Evolutionary conservation across 2,888 invertebrate genomes (phyloP), one percentile per base, ranked within the genome.

Genomic region (Drosophila cracens): DNA sequence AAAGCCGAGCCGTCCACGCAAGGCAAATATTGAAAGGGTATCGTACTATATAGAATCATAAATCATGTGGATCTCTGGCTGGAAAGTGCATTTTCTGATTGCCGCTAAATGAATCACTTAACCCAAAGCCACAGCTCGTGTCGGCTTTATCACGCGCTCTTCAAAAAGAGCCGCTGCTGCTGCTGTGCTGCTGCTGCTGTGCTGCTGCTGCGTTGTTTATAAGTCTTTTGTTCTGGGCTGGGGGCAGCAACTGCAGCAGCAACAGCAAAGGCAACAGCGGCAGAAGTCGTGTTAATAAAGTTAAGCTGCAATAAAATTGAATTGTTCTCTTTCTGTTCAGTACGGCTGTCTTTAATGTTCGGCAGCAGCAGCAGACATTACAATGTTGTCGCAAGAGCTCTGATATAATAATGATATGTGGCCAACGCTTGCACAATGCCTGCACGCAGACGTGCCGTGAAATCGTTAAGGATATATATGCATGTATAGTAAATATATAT

Each of bases 251-350:
- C 18, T 18, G 38, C n/a, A 16, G 21, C 58, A 51, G 49, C 52
- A 52, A 6, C 21, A 16, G 4, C 11, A 11, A 16, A 25, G 25
- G 38, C 51, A 10, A 2, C 52, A 5, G 21, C 16, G 6, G 34
- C 48, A 25, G 52, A 18, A 46, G 71, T 66, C 46, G 77, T 81
- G 89, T 88, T 85, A 85, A 85, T 86, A 89, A 85, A 85, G 87
- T 85, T 90, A 85, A 85, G 89, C 81, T 86, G 90, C 90, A 88
- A 85, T 85, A 88, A 85, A 85, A 90, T 89, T 85, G 89, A 90
- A 85, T 88, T 83, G 90, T 86, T 69, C 62, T 36, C 38, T 25
- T 34, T 27, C 18, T 27, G 27, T 68, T 62, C 52, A 53, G 48
- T 11, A 43, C 51, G 33, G 31, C 11, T 70, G 70, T 38, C 59